These are phyloP conservation scores for Gobiocypris rarus DNA, from an alignment of 2,113 vertebrate species.

Conservation along the genomic window DNA sequence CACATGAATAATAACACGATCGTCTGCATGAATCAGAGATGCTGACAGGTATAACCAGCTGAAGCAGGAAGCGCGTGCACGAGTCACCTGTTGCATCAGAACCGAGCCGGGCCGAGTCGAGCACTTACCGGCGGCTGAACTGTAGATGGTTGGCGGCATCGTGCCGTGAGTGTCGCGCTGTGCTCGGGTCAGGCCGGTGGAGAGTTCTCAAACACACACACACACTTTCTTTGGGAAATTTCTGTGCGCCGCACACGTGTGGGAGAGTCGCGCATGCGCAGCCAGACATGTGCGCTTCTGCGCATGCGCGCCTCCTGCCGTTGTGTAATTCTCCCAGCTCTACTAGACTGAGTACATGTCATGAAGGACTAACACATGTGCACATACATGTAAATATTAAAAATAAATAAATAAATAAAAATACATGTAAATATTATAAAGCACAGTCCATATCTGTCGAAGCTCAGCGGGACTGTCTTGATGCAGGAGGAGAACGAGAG, in stretches of 20 bases:
- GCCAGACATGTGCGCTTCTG: not conserved
- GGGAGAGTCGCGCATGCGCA: not conserved
- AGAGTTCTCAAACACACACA: too few relatives aligned
- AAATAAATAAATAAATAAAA: too few relatives aligned
- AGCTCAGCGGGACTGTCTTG: not conserved
- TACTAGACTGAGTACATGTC: not conserved
- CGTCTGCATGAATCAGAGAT: too few relatives aligned
- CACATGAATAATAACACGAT: too few relatives aligned
- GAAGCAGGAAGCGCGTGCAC: too few relatives aligned
- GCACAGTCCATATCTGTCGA: not conserved
- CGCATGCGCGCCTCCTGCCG: not conserved
- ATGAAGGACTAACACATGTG: too few relatives aligned
- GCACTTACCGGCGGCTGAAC: not conserved
- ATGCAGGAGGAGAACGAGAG: not conserved
- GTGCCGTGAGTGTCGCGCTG: too few relatives aligned
- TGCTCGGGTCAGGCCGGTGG: too few relatives aligned
- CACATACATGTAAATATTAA: too few relatives aligned
- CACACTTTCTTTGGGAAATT: not conserved
- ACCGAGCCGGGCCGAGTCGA: not conserved
- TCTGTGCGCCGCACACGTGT: not conserved
- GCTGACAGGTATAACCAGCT: too few relatives aligned
- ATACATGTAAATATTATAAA: too few relatives aligned
- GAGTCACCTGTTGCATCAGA: not conserved
- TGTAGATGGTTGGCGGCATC: conserved; percentile 13
- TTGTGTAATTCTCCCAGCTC: not conserved